phyloP scores from a whole-genome alignment of 64 coral and sea anemone genomes.

The Dendrophyllia cribrosa region DNA sequence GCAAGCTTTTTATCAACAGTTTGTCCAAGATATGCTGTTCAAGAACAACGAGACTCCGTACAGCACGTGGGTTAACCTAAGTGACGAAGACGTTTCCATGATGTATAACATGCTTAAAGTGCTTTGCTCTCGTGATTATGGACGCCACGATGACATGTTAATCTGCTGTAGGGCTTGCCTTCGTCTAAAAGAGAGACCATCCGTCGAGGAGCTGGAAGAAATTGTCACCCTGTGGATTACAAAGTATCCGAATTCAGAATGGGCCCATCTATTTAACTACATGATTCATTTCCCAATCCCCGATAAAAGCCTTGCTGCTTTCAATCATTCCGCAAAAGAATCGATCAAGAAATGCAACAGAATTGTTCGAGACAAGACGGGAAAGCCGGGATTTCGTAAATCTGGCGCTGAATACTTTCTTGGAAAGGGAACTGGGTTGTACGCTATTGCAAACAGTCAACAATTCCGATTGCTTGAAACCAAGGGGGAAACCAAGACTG shows the following conservation, averaged over 20 bases:
- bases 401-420: constrained; percentile 45
- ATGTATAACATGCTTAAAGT: constrained; percentile 10
- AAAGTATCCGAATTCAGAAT: constrained; percentile 42
- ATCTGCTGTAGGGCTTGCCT: constrained; percentile 60
- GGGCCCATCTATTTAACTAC: constrained; percentile 56
- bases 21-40: constrained; percentile 56
- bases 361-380: constrained; percentile 38
- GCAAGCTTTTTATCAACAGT: constrained; percentile 12
- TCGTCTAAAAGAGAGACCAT: constrained; percentile 32
- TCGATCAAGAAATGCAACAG: constrained; percentile 44
- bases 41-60: constrained; percentile 26
- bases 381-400: constrained; percentile 23
- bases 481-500: constrained; percentile 21
- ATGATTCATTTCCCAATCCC: constrained; percentile 59
- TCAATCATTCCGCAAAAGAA: neutral
- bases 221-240: constrained; percentile 17
- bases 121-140: neutral
- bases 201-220: constrained; percentile 13
- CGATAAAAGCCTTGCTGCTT: constrained; percentile 7
- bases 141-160: constrained; percentile 26
- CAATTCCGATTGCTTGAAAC: neutral
- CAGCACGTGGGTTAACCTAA: constrained; percentile 19
- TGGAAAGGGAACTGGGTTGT: constrained; percentile 39
- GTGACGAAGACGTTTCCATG: neutral
- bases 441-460: constrained; percentile 30